Conservation (phyloP, 1,140 invertebrate genomes). For the Colletes gigas region DNA sequence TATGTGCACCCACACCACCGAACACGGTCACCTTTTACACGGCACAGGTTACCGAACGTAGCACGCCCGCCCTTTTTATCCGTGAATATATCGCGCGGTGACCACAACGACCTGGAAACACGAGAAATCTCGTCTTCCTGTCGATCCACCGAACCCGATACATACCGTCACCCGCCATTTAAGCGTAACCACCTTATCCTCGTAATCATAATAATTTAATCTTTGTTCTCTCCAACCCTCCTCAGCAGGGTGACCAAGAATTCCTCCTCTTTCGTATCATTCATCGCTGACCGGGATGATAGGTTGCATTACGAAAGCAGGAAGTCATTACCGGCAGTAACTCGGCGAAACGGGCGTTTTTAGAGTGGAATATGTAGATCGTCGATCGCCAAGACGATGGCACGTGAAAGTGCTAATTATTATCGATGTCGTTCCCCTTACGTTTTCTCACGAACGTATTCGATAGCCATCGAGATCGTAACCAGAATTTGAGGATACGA, state of each 20-base stretch:
- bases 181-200: not conserved
- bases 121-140: conserved; percentile 33
- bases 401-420: conserved; percentile 37
- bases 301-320: conserved; percentile 28
- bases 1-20: conserved; percentile 42
- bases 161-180: not conserved
- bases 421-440: not conserved
- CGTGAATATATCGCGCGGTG: not conserved
- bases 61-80: conserved; percentile 32
- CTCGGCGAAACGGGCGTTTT: conserved; percentile 20
- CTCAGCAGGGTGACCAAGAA: not conserved
- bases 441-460: too few species aligned
- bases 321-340: conserved; percentile 38
- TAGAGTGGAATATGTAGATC: conserved; percentile 34
- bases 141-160: conserved; percentile 21
- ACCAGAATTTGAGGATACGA: too few species aligned
- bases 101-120: conserved; percentile 34
- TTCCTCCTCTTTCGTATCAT: conserved; percentile 24
- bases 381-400: not conserved
- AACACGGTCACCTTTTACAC: conserved; percentile 13
- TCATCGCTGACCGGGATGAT: conserved; percentile 24
- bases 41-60: conserved; percentile 45
- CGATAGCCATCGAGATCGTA: too few species aligned
- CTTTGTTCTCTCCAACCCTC: not conserved
- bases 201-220: conserved; percentile 37